A percentile compares a stretch with the other conserved stretches of the same genome.
Conservation (phyloP, 2,113 vertebrate genomes). For the Cochlearius cochlearius region DNA sequence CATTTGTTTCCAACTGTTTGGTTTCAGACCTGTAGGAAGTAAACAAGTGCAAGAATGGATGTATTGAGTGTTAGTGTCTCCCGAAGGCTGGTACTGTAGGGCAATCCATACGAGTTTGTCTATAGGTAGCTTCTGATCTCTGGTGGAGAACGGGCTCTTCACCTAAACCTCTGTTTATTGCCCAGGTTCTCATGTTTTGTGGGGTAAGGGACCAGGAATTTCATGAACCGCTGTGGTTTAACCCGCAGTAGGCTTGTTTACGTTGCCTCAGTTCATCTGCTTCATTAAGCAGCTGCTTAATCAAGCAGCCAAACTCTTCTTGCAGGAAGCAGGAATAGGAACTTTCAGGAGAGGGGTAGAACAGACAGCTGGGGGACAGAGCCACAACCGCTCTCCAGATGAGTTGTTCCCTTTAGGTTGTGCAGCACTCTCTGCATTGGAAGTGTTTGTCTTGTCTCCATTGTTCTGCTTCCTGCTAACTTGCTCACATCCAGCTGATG, state of each 20-base stretch:
- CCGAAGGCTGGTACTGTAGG: background rate
- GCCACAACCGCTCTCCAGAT: fast-evolving
- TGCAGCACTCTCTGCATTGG: background rate
- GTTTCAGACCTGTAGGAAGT: background rate
- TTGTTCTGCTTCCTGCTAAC: background rate
- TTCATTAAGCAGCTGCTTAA: background rate
- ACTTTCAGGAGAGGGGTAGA: background rate
- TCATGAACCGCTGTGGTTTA: background rate
- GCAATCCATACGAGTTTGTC: background rate
- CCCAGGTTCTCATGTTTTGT: background rate
- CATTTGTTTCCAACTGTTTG: background rate
- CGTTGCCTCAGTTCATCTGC: background rate
- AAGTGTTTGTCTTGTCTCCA: background rate
- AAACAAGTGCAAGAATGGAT: background rate
- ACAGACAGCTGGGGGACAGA: background rate
- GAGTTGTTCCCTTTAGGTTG: background rate
- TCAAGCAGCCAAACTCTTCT: background rate
- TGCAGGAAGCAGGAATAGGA: background rate
- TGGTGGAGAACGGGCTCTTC: background rate
- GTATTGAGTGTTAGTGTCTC: background rate
- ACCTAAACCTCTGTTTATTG: background rate
- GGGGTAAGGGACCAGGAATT: background rate
- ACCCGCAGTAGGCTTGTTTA: background rate
- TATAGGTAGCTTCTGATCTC: background rate
- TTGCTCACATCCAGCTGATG: background rate